These are phyloP conservation scores for Pantherophis vulpinus DNA, from an alignment of 2,797 vertebrate species.

Conservation along the genomic window DNA sequence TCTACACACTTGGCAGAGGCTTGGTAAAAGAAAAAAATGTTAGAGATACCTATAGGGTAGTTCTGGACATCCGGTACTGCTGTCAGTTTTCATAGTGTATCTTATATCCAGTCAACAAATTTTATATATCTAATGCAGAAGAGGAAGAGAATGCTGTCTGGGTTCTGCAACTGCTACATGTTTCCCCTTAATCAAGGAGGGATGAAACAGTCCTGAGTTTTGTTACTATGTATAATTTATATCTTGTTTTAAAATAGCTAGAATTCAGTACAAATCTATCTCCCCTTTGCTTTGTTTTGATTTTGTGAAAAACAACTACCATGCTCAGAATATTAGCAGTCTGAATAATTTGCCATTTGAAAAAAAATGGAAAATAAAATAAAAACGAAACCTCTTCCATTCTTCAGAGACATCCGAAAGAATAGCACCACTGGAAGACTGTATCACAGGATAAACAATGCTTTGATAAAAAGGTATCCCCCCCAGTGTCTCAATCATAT, in stretches of 20 bases:
- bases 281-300: not conserved
- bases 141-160: not conserved
- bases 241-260: not conserved
- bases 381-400: not conserved
- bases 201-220: not conserved
- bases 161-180: not conserved
- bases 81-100: not conserved
- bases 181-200: not conserved
- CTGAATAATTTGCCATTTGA: not conserved
- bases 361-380: not conserved
- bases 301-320: not conserved
- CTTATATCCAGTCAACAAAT: not conserved
- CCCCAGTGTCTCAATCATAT: constrained; percentile 19
- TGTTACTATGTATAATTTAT: not conserved
- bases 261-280: not conserved
- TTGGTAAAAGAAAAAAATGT: not conserved
- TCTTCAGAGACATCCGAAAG: not conserved
- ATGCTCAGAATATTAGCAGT: not conserved
- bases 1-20: too few relatives aligned
- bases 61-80: not conserved
- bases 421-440: not conserved
- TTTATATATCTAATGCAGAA: not conserved
- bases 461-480: constrained; percentile 24
- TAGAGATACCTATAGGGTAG: not conserved
- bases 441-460: not conserved